Conservation (phyloP, 2,888 invertebrate genomes). For the Aquatica leii region DNA sequence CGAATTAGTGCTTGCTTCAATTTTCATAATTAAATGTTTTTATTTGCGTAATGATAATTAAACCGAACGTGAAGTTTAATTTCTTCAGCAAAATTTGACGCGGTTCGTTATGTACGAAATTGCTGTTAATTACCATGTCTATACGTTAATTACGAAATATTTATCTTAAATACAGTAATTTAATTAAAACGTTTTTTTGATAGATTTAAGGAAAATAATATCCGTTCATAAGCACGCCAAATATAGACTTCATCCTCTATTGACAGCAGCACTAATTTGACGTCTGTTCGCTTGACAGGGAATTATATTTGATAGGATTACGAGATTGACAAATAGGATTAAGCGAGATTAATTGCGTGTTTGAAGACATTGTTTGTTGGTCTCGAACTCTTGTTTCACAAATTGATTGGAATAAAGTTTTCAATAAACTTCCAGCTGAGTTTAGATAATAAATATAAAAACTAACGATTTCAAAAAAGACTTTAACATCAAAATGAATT, state of each 20-base stretch:
- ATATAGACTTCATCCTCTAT: constrained; percentile 45
- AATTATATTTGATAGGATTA: constrained; percentile 60
- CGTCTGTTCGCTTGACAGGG: constrained; percentile 55
- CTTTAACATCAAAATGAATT: no score
- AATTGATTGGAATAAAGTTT: constrained; percentile 45
- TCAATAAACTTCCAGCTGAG: constrained; percentile 34
- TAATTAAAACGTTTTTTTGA: constrained; percentile 1
- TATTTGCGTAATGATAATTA: neutral
- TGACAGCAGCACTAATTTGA: constrained; percentile 59
- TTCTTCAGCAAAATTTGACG: no score
- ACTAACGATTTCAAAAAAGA: constrained; percentile 2
- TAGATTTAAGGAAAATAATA: neutral
- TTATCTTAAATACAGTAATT: neutral
- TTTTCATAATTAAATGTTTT: neutral
- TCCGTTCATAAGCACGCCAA: neutral
- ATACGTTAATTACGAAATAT: neutral
- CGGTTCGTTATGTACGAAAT: no score
- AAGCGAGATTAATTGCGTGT: constrained; percentile 57
- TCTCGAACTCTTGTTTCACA: constrained; percentile 41
- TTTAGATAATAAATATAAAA: constrained; percentile 6
- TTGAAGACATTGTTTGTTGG: constrained; percentile 48
- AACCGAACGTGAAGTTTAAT: neutral
- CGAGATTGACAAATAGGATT: constrained; percentile 60
- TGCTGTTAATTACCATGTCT: no score
- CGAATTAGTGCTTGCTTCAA: neutral